Conservation (phyloP, 2,113 vertebrate species). For the Rhabdomys dilectus region DNA sequence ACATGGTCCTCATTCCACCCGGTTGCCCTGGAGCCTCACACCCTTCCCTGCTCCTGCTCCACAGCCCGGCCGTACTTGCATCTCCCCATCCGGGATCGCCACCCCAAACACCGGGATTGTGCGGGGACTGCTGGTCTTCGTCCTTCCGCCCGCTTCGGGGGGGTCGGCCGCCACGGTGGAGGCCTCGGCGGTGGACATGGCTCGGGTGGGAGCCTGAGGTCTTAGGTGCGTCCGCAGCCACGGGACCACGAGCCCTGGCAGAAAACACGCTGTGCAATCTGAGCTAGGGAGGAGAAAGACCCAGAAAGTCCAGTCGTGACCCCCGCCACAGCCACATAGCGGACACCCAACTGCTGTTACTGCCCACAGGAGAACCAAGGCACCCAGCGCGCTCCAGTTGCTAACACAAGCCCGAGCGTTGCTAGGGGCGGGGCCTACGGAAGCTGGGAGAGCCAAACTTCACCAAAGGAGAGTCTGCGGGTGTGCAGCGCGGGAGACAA, state of each 20-base stretch:
- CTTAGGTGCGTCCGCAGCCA: not conserved
- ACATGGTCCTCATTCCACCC: not conserved
- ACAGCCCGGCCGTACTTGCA: constrained; percentile 43
- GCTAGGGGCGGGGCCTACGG: constrained; percentile 80
- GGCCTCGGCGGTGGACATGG: not conserved
- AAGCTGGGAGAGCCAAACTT: constrained; percentile 35
- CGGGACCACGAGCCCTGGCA: not conserved
- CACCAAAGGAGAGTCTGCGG: rapidly evolving
- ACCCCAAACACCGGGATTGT: constrained; percentile 22
- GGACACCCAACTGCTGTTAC: rapidly evolving
- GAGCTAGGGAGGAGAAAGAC: not conserved
- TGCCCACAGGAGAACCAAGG: rapidly evolving
- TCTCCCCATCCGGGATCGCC: constrained; percentile 45
- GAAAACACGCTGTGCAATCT: not conserved
- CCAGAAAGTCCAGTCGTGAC: not conserved
- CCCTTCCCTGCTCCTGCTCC: too few relatives aligned
- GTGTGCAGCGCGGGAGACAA: rapidly evolving
- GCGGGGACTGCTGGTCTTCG: not conserved
- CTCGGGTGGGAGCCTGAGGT: not conserved
- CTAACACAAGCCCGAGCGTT: constrained; percentile 77
- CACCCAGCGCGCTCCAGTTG: rapidly evolving
- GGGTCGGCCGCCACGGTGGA: not conserved
- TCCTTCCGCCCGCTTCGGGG: not conserved
- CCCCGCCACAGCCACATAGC: rapidly evolving
- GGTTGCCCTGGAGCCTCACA: not conserved